phyloP scores from a whole-genome alignment of 2,113 vertebrate genomes.

The Apteryx mantelli region DNA sequence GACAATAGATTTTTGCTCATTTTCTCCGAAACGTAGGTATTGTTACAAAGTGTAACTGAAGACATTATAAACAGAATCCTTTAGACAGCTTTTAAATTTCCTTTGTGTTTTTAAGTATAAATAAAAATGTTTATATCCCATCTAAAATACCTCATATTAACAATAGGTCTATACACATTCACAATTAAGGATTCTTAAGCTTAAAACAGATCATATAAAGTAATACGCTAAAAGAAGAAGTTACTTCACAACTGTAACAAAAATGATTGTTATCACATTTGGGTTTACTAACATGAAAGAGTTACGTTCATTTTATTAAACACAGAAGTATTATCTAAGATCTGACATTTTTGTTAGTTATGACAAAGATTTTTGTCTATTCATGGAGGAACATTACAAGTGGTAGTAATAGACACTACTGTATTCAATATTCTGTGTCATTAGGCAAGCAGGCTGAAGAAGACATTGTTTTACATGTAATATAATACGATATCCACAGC shows the following conservation, averaged over 20 bases:
- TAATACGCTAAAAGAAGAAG: background rate
- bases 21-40: background rate
- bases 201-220: background rate
- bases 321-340: background rate
- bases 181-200: background rate
- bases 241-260: background rate
- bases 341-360: background rate
- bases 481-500: rapidly evolving
- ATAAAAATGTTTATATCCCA: background rate
- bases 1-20: background rate
- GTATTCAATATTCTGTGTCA: background rate
- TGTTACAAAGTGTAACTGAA: background rate
- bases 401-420: background rate
- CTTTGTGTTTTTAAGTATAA: background rate
- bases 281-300: background rate
- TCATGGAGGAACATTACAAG: rapidly evolving
- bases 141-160: background rate
- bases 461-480: rapidly evolving
- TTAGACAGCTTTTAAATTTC: background rate
- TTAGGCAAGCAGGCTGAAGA: background rate
- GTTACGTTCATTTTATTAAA: background rate
- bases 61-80: background rate
- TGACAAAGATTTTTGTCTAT: background rate
- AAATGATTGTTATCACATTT: background rate
- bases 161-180: background rate